phyloP scores from a whole-genome alignment of 1,140 invertebrate genomes.

The Laodelphax striatellus region DNA sequence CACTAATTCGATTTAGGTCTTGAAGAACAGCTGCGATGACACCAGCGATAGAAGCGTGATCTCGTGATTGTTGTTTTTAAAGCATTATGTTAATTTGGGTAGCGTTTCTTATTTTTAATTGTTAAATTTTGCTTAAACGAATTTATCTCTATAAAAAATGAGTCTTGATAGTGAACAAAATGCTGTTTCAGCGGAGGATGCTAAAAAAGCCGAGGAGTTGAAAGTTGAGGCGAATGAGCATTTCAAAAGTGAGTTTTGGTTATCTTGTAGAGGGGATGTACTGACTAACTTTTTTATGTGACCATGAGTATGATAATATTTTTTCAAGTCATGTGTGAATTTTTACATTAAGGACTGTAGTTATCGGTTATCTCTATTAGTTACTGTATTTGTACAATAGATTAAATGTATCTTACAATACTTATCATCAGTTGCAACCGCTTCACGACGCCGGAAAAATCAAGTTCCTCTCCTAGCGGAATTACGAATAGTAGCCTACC shows the following conservation, averaged over 20 bases:
- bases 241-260: slow-evolving; percentile 62
- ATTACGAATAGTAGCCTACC: too few species aligned
- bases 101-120: not conserved
- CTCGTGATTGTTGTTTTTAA: not conserved
- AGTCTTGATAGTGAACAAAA: slow-evolving; percentile 5
- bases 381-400: too few species aligned
- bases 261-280: not conserved
- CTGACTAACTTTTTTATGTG: not conserved
- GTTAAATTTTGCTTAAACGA: not conserved
- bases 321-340: not conserved
- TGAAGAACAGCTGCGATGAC: too few species aligned
- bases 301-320: not conserved
- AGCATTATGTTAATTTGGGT: slow-evolving; percentile 1
- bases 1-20: too few species aligned
- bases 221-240: slow-evolving; percentile 76
- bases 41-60: too few species aligned
- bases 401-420: too few species aligned
- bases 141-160: not conserved
- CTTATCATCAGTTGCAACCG: too few species aligned
- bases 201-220: slow-evolving; percentile 48
- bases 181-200: slow-evolving; percentile 4
- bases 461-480: too few species aligned
- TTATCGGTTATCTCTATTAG: too few species aligned
- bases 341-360: too few species aligned
- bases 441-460: too few species aligned